Evolutionary conservation across 2,113 vertebrate species (phyloP).

Genomic region (Argyrosomus japonicus): DNA sequence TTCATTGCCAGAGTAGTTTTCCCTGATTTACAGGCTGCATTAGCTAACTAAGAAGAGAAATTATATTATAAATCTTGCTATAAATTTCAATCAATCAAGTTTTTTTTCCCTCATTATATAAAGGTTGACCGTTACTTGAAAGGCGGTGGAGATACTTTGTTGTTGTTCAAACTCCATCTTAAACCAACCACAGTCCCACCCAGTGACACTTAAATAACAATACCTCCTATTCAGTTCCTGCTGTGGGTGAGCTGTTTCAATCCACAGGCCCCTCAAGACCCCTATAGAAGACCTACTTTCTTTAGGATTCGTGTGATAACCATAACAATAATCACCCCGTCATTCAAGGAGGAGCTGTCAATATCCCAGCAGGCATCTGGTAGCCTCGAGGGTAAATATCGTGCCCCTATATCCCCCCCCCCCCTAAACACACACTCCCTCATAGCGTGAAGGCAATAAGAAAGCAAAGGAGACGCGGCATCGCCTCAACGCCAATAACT

Average conservation of each 20-base stretch:
- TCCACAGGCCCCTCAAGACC: constrained; percentile 6
- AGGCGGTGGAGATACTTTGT: background rate
- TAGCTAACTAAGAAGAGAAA: constrained; percentile 43
- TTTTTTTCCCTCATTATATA: background rate
- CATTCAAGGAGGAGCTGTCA: constrained; percentile 51
- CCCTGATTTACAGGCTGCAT: constrained; percentile 67
- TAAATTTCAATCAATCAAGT: constrained; percentile 38
- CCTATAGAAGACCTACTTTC: constrained; percentile 57
- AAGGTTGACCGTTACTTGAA: background rate
- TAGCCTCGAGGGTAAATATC: constrained; percentile 34
- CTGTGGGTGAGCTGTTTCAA: constrained; percentile 4
- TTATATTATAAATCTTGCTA: constrained; percentile 26
- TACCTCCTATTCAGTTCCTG: background rate
- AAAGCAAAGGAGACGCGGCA: background rate
- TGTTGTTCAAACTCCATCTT: background rate
- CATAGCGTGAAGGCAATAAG: background rate
- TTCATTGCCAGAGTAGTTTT: constrained; percentile 55
- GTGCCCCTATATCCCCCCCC: background rate
- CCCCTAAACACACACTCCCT: constrained; percentile 1
- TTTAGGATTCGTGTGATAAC: constrained; percentile 43
- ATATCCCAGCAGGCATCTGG: constrained; percentile 60
- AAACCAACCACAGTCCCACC: background rate
- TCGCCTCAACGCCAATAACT: constrained; percentile 16
- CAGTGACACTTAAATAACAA: constrained; percentile 19
- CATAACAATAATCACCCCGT: constrained; percentile 50